A percentile compares a stretch with the other conserved stretches of the same genome.
Conservation (phyloP, 30 jellyfish, hydroid and myxozoan genomes). For the Chrysaora quinquecirrha region DNA sequence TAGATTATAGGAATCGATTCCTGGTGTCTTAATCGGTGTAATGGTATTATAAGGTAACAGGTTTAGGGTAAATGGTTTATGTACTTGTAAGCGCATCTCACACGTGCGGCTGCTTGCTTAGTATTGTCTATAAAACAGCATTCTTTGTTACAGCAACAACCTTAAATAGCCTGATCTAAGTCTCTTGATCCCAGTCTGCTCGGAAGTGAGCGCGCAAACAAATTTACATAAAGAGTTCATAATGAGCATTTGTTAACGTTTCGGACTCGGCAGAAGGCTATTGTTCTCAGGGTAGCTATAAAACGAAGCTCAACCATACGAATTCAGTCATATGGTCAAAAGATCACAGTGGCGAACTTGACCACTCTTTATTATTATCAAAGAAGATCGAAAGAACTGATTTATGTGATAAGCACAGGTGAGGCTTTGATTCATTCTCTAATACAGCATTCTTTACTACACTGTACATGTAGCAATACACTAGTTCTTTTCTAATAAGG, state of each 20-base stretch:
- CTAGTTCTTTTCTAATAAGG: too few relatives aligned
- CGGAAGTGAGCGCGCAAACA: slow-evolving; percentile 4
- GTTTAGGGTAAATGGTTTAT: neutral
- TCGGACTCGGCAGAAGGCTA: slow-evolving; percentile 10
- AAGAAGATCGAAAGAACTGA: neutral
- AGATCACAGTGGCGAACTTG: slow-evolving; percentile 40
- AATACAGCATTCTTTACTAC: too few relatives aligned
- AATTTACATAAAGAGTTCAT: slow-evolving; percentile 24
- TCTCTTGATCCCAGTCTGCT: neutral
- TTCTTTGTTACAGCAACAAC: neutral
- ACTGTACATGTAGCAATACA: too few relatives aligned
- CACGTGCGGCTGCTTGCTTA: neutral
- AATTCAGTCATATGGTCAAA: slow-evolving; percentile 42
- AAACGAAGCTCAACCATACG: slow-evolving; percentile 13
- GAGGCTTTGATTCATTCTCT: too few relatives aligned
- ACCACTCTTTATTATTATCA: neutral
- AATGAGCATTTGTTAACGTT: slow-evolving; percentile 41
- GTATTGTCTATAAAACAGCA: neutral
- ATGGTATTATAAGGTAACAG: neutral
- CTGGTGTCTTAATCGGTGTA: too few relatives aligned
- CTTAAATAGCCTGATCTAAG: neutral
- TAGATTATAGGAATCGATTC: too few relatives aligned
- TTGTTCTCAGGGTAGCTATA: slow-evolving; percentile 29
- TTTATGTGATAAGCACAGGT: too few relatives aligned
- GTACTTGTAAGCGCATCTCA: neutral